These are phyloP conservation scores for Odocoileus hemionus DNA, from an alignment of 2,113 vertebrate species.

Conservation along the genomic window DNA sequence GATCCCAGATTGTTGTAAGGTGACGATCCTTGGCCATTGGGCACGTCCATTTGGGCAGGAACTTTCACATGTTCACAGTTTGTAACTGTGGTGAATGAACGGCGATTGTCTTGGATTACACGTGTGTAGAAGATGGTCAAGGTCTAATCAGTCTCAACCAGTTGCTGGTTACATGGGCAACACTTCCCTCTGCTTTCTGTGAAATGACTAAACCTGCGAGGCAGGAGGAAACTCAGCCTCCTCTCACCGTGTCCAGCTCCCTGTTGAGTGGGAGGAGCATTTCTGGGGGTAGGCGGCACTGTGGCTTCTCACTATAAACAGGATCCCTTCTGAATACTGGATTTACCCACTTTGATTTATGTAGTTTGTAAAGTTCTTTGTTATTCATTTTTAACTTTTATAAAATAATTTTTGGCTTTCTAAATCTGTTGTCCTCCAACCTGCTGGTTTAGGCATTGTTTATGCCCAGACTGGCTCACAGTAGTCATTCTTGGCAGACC, in stretches of 20 bases:
- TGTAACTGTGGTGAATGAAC: fast-evolving
- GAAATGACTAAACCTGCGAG: background rate
- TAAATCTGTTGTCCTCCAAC: background rate
- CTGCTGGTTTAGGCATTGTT: background rate
- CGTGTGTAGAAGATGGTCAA: background rate
- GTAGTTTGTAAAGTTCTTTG: background rate
- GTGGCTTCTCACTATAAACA: background rate
- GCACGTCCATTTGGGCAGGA: background rate
- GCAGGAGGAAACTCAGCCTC: background rate
- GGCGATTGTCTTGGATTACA: background rate
- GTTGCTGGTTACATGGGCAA: background rate
- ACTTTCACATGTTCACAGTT: background rate
- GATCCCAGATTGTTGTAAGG: background rate
- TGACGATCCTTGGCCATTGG: background rate
- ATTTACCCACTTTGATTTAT: background rate
- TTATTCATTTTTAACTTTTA: background rate
- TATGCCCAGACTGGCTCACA: background rate
- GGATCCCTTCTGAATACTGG: background rate
- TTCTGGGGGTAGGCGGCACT: background rate
- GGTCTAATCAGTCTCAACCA: background rate
- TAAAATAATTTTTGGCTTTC: background rate
- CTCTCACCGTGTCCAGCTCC: background rate
- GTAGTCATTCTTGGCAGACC: background rate
- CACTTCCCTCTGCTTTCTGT: background rate
- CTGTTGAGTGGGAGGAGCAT: background rate